Evolutionary conservation across 2,113 vertebrate genomes (phyloP).

Genomic region (Bombycilla garrulus): DNA sequence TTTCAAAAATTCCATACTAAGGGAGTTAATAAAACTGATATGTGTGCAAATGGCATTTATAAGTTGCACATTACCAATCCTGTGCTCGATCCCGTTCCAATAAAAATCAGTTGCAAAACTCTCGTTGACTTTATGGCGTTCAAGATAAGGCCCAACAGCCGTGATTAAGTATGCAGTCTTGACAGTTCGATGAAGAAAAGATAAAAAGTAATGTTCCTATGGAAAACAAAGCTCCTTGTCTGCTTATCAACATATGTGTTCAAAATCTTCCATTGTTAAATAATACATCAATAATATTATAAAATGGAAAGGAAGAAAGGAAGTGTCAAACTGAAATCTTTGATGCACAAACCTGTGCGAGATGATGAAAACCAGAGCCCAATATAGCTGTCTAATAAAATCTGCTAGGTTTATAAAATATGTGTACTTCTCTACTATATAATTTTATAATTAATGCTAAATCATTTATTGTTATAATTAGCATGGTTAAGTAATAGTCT

Average conservation of each 20-base stretch:
- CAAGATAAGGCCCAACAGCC: not conserved
- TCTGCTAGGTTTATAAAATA: conserved; percentile 2
- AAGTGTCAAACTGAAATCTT: conserved; percentile 13
- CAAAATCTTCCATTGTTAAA: conserved; percentile 48
- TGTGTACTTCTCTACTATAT: not conserved
- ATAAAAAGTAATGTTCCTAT: conserved; percentile 39
- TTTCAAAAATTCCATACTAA: conserved; percentile 47
- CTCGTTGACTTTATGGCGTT: not conserved
- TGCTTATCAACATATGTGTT: conserved; percentile 52
- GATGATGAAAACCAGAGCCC: conserved; percentile 36
- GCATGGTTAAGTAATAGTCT: not conserved
- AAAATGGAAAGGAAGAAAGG: not conserved
- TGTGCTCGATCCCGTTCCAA: not conserved
- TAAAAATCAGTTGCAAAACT: conserved; percentile 48
- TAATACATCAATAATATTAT: conserved; percentile 66
- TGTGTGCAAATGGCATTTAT: conserved; percentile 61
- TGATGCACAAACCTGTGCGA: conserved; percentile 12
- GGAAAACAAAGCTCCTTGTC: conserved; percentile 42
- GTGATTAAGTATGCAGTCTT: conserved; percentile 22
- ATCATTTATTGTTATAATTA: not conserved
- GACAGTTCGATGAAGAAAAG: conserved; percentile 17
- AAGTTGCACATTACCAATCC: conserved; percentile 41
- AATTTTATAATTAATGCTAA: not conserved
- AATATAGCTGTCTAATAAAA: conserved; percentile 36
- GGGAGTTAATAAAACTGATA: conserved; percentile 68